These are phyloP conservation scores for Tarsius wallacei DNA, from an alignment of 2,797 vertebrate genomes.

Conservation along the genomic window DNA sequence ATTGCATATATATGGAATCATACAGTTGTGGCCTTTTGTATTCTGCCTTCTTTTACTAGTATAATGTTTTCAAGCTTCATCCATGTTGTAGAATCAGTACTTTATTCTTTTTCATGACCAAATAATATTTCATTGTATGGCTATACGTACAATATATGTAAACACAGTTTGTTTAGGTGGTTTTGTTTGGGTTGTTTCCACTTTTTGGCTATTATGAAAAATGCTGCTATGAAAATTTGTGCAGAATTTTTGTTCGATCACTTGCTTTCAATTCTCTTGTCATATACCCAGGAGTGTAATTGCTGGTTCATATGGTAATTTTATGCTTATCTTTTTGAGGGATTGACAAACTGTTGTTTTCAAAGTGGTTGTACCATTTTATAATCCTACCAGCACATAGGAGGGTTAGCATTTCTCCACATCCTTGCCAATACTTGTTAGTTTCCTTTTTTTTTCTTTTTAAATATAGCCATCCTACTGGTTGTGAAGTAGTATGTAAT, in stretches of 20 bases:
- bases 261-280: background rate
- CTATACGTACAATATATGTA: background rate
- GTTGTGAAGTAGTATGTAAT: background rate
- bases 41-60: background rate
- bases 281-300: background rate
- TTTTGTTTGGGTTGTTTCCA: background rate
- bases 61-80: background rate
- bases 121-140: background rate
- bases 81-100: background rate
- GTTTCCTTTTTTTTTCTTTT: background rate
- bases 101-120: background rate
- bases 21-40: background rate
- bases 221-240: background rate
- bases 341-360: constrained; percentile 5
- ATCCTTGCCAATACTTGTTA: background rate
- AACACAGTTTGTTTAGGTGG: background rate
- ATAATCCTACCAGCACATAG: background rate
- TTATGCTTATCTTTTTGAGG: background rate
- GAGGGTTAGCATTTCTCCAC: background rate
- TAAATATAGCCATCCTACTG: background rate
- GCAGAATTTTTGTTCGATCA: background rate
- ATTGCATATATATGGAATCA: background rate
- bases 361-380: background rate
- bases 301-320: background rate
- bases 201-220: constrained; percentile 25